Percentiles rank a stretch among this genome's conserved stretches.
Evolutionary conservation across 2,797 vertebrate genomes (phyloP).

Genomic region (Melopsittacus undulatus): DNA sequence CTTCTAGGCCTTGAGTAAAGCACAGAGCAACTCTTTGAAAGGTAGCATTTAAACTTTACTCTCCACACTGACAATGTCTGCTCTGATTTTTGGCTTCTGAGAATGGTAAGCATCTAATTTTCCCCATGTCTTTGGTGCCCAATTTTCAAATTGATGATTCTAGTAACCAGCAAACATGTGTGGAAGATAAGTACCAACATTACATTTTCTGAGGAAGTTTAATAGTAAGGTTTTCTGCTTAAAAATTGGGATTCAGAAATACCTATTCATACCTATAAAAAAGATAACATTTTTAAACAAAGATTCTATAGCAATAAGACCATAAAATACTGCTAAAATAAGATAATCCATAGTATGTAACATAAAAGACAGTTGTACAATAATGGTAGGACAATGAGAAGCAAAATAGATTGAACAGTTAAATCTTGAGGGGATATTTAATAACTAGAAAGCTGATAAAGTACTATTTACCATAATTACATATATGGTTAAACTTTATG

Average conservation of each 20-base stretch:
- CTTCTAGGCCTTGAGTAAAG: background rate
- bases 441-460: constrained; percentile 70
- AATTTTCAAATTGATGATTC: background rate
- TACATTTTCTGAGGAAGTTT: background rate
- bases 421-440: constrained; percentile 69
- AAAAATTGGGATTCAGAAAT: constrained; percentile 50
- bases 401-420: constrained; percentile 44
- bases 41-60: background rate
- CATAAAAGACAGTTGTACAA: background rate
- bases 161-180: background rate
- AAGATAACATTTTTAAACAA: constrained; percentile 21
- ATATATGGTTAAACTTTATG: constrained; percentile 67
- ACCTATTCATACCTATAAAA: constrained; percentile 39
- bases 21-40: background rate
- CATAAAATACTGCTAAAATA: constrained; percentile 51
- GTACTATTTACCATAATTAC: constrained; percentile 71
- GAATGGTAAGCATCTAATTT: background rate
- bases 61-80: background rate
- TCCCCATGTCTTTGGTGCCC: background rate
- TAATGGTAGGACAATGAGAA: constrained; percentile 12
- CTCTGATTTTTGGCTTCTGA: background rate
- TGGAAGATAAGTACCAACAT: background rate
- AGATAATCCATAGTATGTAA: background rate
- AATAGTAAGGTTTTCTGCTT: constrained; percentile 29
- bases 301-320: constrained; percentile 44